A percentile compares a stretch with the other conserved stretches of the same genome.
phyloP scores from a whole-genome alignment of 35 echinoderm and acorn worm species.

The Apostichopus japonicus region DNA sequence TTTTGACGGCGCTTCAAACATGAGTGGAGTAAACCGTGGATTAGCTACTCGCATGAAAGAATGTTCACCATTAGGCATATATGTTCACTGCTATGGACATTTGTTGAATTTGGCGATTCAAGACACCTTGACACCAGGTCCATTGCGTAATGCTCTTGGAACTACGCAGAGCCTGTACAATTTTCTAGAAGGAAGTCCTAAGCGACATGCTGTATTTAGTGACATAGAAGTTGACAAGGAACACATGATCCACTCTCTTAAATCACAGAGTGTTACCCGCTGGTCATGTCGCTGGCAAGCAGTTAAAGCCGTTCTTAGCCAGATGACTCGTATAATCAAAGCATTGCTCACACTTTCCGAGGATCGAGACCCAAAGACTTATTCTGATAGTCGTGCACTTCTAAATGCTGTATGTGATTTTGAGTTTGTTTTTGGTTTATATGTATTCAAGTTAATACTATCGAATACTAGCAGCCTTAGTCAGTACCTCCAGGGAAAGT shows the following conservation, averaged over 20 bases:
- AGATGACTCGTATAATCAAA: conserved; percentile 44
- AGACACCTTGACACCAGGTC: conserved; percentile 38
- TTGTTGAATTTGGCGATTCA: conserved; percentile 47
- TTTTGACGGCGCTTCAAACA: conserved; percentile 41
- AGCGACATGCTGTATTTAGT: conserved; percentile 50
- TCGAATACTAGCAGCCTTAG: conserved; percentile 23
- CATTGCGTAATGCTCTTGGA: conserved; percentile 46
- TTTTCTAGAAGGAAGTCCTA: conserved; percentile 51
- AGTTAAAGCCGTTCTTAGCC: conserved; percentile 13
- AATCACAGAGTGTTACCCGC: no score
- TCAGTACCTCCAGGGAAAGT: conserved; percentile 40
- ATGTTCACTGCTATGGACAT: no score
- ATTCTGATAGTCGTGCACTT: conserved; percentile 17
- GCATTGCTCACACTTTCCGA: conserved; percentile 8
- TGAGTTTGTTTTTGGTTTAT: conserved; percentile 20
- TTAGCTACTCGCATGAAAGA: no score
- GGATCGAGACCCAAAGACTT: conserved; percentile 43
- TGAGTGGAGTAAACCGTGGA: conserved; percentile 9
- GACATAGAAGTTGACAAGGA: conserved; percentile 47
- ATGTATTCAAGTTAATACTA: conserved; percentile 32
- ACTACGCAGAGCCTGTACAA: conserved; percentile 53
- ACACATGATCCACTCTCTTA: conserved; percentile 15
- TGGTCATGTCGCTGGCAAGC: no score
- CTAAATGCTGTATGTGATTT: conserved; percentile 31
- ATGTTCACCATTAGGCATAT: no score